A percentile compares a stretch with the other conserved stretches of the same genome.
Conservation (phyloP, 2,888 invertebrate genomes). For the Cerceris ruficornis region DNA sequence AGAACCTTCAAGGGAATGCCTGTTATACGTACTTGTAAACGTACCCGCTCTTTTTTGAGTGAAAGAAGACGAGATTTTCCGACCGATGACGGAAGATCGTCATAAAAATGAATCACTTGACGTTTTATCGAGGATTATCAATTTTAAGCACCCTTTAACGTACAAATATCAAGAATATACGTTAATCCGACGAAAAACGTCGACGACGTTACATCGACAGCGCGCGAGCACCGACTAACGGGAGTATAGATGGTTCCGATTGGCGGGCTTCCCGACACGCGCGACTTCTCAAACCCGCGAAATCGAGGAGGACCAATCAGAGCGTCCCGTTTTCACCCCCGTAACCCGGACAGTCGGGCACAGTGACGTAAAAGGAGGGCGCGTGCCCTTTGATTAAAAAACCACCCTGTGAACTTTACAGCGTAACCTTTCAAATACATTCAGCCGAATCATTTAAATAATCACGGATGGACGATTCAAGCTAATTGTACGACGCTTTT, state of each 20-base stretch:
- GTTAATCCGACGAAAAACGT: neutral
- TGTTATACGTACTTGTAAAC: too few species aligned
- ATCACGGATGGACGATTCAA: too few species aligned
- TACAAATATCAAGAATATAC: neutral
- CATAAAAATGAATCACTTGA: too few species aligned
- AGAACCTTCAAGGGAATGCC: too few species aligned
- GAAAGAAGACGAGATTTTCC: too few species aligned
- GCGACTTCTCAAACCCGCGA: constrained; percentile 63
- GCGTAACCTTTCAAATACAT: neutral
- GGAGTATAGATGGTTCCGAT: constrained; percentile 44
- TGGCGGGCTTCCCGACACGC: constrained; percentile 56
- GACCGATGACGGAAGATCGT: too few species aligned
- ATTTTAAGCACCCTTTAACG: neutral
- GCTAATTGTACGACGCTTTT: too few species aligned
- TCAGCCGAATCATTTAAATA: too few species aligned
- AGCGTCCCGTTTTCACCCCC: constrained; percentile 37
- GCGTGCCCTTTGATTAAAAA: neutral
- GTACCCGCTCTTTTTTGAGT: too few species aligned
- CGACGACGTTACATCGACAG: constrained; percentile 36
- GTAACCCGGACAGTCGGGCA: constrained; percentile 42
- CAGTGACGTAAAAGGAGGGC: constrained; percentile 42
- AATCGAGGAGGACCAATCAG: constrained; percentile 58
- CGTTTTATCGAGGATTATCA: too few species aligned
- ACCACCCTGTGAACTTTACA: too few species aligned
- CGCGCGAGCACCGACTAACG: constrained; percentile 64